Conservation (phyloP, 1,140 invertebrate genomes). For the Parapsyche elsis region DNA sequence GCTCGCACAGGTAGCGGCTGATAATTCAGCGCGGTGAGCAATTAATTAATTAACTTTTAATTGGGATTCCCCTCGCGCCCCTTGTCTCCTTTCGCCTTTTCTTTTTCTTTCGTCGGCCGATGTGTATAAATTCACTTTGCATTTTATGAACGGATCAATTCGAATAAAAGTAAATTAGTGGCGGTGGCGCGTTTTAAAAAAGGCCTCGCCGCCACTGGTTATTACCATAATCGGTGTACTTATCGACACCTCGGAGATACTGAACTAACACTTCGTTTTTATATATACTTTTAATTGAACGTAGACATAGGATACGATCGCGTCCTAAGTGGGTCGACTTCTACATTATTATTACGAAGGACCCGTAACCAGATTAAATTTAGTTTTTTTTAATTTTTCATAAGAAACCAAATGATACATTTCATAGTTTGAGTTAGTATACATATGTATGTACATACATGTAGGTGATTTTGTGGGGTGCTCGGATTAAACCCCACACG, state of each 20-base stretch:
- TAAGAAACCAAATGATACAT: no score
- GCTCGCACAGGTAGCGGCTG: constrained; percentile 42
- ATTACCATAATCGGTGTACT: constrained; percentile 7
- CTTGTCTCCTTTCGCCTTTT: not conserved
- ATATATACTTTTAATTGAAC: no score
- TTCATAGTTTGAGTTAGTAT: no score
- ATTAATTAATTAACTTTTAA: constrained; percentile 51
- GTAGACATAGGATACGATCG: no score
- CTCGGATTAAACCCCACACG: no score
- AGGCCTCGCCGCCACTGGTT: not conserved
- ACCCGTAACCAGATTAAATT: no score
- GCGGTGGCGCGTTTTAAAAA: not conserved
- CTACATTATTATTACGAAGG: no score
- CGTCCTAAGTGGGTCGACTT: no score
- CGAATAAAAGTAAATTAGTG: constrained; percentile 13
- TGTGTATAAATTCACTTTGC: not conserved
- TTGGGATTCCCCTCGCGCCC: constrained; percentile 12
- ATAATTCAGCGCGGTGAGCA: constrained; percentile 38
- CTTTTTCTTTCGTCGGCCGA: not conserved
- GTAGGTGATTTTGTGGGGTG: no score
- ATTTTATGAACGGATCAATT: not conserved
- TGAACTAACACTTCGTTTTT: no score
- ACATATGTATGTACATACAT: no score
- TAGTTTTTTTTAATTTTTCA: no score
- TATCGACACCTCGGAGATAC: not conserved